phyloP scores from a whole-genome alignment of 2,888 invertebrate species.

The Nemotelus nigrinus region DNA sequence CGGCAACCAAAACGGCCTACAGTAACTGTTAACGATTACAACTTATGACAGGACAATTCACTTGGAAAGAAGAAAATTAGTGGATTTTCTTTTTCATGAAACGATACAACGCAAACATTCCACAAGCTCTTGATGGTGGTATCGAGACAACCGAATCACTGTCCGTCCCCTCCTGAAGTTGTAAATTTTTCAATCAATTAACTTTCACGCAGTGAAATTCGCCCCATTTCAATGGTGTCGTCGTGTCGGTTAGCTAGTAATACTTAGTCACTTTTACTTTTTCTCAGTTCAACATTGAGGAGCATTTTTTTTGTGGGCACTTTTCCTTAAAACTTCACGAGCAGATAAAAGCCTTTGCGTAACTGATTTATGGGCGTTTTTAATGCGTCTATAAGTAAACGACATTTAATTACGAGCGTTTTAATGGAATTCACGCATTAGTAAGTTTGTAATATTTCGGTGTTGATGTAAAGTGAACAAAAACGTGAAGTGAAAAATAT shows the following conservation, averaged over 20 bases:
- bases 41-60: slow-evolving; percentile 48
- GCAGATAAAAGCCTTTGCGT: slow-evolving; percentile 48
- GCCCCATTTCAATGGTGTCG: slow-evolving; percentile 10
- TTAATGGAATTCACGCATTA: slow-evolving; percentile 64
- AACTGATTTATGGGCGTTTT: slow-evolving; percentile 62
- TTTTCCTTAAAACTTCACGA: slow-evolving; percentile 47
- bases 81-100: neutral
- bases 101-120: slow-evolving; percentile 1
- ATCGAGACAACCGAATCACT: slow-evolving; percentile 9
- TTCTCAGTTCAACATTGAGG: neutral
- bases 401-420: slow-evolving; percentile 64
- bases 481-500: too few relatives aligned
- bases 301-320: neutral
- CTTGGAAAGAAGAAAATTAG: slow-evolving; percentile 43
- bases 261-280: too few relatives aligned
- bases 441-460: neutral
- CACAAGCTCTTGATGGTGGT: neutral
- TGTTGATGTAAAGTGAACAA: too few relatives aligned
- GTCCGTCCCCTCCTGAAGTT: slow-evolving; percentile 5
- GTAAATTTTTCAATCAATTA: slow-evolving; percentile 50
- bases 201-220: slow-evolving; percentile 41
- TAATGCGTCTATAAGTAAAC: slow-evolving; percentile 63
- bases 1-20: too few relatives aligned
- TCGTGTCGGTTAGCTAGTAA: too few relatives aligned
- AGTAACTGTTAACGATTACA: slow-evolving; percentile 35